phyloP scores from a whole-genome alignment of 2,888 invertebrate species.

The Notodonta dromedarius region DNA sequence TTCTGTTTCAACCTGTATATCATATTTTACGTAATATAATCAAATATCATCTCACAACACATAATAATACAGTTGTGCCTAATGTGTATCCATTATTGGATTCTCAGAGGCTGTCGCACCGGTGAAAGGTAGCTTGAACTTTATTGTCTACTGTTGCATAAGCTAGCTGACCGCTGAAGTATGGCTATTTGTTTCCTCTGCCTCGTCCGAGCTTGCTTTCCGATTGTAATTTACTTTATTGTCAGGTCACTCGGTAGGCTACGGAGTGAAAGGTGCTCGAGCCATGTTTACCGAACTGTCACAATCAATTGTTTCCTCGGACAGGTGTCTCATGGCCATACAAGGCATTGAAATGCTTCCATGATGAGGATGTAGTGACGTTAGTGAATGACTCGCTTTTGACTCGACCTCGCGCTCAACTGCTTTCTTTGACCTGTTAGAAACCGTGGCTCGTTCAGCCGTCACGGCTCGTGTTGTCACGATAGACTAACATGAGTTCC shows the following conservation, averaged over 20 bases:
- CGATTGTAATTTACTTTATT: conserved; percentile 60
- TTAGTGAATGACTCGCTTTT: conserved; percentile 52
- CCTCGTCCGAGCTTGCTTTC: conserved; percentile 54
- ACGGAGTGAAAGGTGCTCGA: conserved; percentile 57
- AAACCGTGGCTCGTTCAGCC: conserved; percentile 59
- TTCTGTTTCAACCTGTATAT: too few species aligned
- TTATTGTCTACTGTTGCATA: conserved; percentile 60
- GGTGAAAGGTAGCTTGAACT: conserved; percentile 63
- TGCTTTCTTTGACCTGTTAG: conserved; percentile 73
- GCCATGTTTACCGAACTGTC: conserved; percentile 36
- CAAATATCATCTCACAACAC: not conserved
- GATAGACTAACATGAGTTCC: conserved; percentile 26
- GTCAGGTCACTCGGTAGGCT: conserved; percentile 44
- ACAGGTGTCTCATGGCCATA: conserved; percentile 37
- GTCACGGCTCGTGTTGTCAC: conserved; percentile 50
- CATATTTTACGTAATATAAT: not conserved
- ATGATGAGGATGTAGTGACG: conserved; percentile 51
- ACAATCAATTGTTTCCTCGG: conserved; percentile 40
- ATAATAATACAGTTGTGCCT: not conserved
- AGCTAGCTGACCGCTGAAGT: conserved; percentile 54
- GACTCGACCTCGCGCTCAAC: conserved; percentile 47
- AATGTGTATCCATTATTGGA: conserved; percentile 22
- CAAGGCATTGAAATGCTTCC: conserved; percentile 30
- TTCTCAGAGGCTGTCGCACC: conserved; percentile 31
- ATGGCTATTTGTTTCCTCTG: conserved; percentile 49